phyloP scores from a whole-genome alignment of 1,140 invertebrate species.

The Diabrotica undecimpunctata region DNA sequence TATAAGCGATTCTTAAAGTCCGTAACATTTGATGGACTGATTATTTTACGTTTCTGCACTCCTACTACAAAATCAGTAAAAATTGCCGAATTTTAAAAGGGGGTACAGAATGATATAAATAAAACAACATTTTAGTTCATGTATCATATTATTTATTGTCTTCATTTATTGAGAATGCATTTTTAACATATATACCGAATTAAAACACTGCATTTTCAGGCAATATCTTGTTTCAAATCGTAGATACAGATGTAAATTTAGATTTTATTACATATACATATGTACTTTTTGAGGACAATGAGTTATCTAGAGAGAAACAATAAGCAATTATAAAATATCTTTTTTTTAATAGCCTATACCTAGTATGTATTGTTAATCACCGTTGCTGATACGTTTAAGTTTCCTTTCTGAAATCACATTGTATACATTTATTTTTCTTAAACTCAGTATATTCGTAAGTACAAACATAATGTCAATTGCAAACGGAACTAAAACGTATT shows the following conservation, averaged over 20 bases:
- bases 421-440: conserved; percentile 19
- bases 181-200: conserved; percentile 41
- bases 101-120: neutral
- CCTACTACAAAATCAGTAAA: too few species aligned
- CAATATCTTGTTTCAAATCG: neutral
- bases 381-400: conserved; percentile 48
- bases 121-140: conserved; percentile 23
- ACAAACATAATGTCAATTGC: conserved; percentile 5
- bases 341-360: conserved; percentile 27
- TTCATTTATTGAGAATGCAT: conserved; percentile 48
- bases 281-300: conserved; percentile 11
- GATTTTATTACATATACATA: conserved; percentile 9
- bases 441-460: conserved; percentile 7
- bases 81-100: too few species aligned
- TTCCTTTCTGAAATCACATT: conserved; percentile 46
- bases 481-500: conserved; percentile 16
- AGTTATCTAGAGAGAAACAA: conserved; percentile 28
- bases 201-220: conserved; percentile 24
- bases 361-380: conserved; percentile 44
- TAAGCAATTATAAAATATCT: conserved; percentile 36
- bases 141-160: conserved; percentile 49
- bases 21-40: too few species aligned
- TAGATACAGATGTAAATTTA: neutral
- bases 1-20: too few species aligned
- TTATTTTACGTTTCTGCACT: too few species aligned